Evolutionary conservation across 1,140 invertebrate genomes (phyloP).

Genomic region (Steinernema feltiae): DNA sequence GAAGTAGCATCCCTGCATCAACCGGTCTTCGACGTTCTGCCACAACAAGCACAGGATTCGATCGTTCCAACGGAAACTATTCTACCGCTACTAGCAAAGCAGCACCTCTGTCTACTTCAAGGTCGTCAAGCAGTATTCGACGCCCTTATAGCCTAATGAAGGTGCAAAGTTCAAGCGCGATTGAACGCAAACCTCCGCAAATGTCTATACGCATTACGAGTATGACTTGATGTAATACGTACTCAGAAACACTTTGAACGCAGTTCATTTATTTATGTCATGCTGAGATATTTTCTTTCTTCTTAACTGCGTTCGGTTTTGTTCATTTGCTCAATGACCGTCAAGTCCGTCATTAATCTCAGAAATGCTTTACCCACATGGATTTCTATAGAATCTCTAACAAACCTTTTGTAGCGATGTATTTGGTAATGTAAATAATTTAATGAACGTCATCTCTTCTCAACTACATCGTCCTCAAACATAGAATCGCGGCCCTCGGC

Average conservation of each 20-base stretch:
- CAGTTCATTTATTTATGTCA: not conserved
- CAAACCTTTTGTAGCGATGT: not conserved
- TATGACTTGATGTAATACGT: not conserved
- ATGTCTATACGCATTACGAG: conserved; percentile 15
- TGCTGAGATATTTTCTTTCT: not conserved
- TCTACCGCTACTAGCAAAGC: not conserved
- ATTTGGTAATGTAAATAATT: not conserved
- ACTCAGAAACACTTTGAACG: not conserved
- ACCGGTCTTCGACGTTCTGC: not conserved
- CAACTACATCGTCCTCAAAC: not conserved
- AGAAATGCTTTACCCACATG: not conserved
- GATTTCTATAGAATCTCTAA: conserved; percentile 1
- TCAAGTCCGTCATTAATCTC: not conserved
- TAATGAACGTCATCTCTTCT: too few relatives aligned
- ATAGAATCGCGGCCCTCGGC: not conserved
- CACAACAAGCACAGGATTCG: not conserved
- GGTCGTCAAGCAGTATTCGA: not conserved
- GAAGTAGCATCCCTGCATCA: not conserved
- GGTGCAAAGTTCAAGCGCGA: conserved; percentile 9
- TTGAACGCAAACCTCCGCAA: not conserved
- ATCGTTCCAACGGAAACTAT: not conserved
- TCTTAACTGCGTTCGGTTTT: not conserved
- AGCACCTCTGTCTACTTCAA: not conserved
- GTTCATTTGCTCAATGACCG: not conserved
- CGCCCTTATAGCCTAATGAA: conserved; percentile 5